Conservation (phyloP, 2,888 invertebrate species). For the Gnatocerus cornutus region DNA sequence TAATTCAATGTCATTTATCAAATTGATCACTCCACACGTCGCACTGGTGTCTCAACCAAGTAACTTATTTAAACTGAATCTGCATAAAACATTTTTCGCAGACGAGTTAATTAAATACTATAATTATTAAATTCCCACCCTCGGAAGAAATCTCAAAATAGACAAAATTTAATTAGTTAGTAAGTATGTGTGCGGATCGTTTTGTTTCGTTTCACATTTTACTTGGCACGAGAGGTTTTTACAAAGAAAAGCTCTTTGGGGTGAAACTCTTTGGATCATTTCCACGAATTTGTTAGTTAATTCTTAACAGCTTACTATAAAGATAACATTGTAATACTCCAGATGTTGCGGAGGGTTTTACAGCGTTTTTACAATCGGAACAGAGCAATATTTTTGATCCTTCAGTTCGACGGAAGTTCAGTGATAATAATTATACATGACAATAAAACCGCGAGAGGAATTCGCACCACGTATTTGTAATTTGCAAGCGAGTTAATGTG, state of each 20-base stretch:
- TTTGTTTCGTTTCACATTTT: constrained; percentile 16
- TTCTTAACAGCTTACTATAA: constrained; percentile 43
- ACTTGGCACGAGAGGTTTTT: constrained; percentile 21
- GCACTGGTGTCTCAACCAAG: no score
- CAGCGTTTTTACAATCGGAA: constrained; percentile 42
- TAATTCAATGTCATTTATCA: background rate
- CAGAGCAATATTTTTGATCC: constrained; percentile 13
- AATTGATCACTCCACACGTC: background rate
- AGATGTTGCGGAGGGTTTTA: constrained; percentile 36
- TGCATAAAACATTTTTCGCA: no score
- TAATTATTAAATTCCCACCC: no score
- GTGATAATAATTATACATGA: constrained; percentile 16
- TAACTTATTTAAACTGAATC: no score
- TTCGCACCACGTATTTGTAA: constrained; percentile 39
- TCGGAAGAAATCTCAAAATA: no score
- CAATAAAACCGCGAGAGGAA: constrained; percentile 25
- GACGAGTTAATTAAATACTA: no score
- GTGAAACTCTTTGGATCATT: constrained; percentile 38
- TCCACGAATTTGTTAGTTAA: constrained; percentile 46
- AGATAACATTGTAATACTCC: constrained; percentile 45
- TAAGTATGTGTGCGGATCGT: background rate
- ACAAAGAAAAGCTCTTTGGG: constrained; percentile 33
- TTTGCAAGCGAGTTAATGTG: constrained; percentile 28
- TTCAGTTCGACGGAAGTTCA: constrained; percentile 5
- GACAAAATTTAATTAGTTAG: background rate